phyloP scores from a whole-genome alignment of 2,888 invertebrate species.

The Phasia obesa region DNA sequence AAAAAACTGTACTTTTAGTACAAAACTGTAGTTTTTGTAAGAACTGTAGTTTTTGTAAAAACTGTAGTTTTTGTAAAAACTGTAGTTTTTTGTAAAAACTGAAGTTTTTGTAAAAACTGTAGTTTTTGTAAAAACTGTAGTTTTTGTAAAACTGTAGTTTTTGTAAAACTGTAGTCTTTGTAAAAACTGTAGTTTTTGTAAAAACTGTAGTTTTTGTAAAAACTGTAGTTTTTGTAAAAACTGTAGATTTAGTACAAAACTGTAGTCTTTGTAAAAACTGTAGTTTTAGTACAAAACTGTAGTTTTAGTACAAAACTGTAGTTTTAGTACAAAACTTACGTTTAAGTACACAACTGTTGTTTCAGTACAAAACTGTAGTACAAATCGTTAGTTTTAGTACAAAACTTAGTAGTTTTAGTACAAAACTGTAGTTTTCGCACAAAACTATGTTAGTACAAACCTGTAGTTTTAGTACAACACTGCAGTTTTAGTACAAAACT shows the following conservation, averaged over 20 bases:
- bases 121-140: background rate
- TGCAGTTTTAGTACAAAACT: background rate
- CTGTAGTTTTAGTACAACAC: background rate
- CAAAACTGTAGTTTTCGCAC: too few species aligned
- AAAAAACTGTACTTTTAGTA: background rate
- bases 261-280: background rate
- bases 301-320: background rate
- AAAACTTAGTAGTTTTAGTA: too few species aligned
- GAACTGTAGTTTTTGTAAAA: background rate
- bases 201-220: background rate
- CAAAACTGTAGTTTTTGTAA: background rate
- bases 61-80: background rate
- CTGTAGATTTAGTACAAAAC: background rate
- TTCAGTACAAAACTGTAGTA: background rate
- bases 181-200: background rate
- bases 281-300: background rate
- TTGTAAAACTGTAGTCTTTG: background rate
- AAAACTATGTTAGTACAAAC: too few species aligned
- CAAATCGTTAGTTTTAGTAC: background rate
- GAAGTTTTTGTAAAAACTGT: background rate
- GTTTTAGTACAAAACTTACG: background rate
- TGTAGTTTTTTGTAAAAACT: background rate
- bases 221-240: background rate
- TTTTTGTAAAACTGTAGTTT: background rate
- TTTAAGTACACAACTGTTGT: too few species aligned